Percentiles rank a stretch among this genome's conserved stretches.
Evolutionary conservation across 2,113 vertebrate genomes (phyloP).

Genomic region (Felis catus): DNA sequence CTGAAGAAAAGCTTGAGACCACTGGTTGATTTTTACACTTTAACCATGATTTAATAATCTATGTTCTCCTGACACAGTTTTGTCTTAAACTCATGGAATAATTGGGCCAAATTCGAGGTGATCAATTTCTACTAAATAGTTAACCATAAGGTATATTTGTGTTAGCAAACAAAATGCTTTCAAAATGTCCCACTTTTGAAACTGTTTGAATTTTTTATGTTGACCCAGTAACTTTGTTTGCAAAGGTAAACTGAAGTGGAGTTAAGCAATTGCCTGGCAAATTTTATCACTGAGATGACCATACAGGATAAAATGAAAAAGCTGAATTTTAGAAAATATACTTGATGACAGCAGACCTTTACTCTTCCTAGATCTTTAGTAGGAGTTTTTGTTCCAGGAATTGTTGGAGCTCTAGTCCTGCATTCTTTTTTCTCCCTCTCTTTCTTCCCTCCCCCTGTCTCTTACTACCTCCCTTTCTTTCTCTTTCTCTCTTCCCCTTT

Average conservation of each 20-base stretch:
- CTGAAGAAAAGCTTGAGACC: constrained; percentile 8
- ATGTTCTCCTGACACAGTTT: constrained; percentile 28
- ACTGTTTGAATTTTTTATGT: constrained; percentile 72
- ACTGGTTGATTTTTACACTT: constrained; percentile 34
- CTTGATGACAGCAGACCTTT: not conserved
- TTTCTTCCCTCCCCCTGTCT: no score
- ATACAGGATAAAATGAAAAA: constrained; percentile 53
- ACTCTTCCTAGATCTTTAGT: not conserved
- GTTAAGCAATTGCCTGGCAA: constrained; percentile 72
- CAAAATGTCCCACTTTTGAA: constrained; percentile 78
- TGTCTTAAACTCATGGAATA: constrained; percentile 57
- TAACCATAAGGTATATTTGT: constrained; percentile 79
- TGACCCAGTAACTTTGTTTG: constrained; percentile 73
- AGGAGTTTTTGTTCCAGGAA: not conserved
- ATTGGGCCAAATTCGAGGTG: constrained; percentile 57
- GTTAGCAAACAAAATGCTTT: constrained; percentile 76
- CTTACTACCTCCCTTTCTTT: no score
- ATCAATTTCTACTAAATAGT: constrained; percentile 77
- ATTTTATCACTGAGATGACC: constrained; percentile 30
- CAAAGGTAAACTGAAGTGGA: constrained; percentile 70
- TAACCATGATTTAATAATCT: not conserved
- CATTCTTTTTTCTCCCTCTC: not conserved
- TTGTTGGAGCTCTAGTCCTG: not conserved
- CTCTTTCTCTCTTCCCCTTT: not conserved
- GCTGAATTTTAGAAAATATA: constrained; percentile 43